A percentile compares a stretch with the other conserved stretches of the same genome.
Evolutionary conservation across 2,797 vertebrate species (phyloP).

Genomic region (Mallotus villosus): DNA sequence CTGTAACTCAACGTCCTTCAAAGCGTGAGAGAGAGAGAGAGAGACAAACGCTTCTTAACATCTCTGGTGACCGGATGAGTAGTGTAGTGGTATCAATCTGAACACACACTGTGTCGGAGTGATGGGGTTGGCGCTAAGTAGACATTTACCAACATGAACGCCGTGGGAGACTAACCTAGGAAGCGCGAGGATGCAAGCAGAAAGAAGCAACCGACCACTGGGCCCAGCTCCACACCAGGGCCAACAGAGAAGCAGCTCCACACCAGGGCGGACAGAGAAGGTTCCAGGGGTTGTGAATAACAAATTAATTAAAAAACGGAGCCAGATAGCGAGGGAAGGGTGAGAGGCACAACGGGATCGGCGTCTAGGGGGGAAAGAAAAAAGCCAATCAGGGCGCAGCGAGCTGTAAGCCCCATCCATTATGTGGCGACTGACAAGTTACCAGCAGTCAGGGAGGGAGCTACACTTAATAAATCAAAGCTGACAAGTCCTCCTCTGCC

Average conservation of each 20-base stretch:
- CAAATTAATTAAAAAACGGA: conserved; percentile 83
- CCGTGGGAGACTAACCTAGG: conserved; percentile 60
- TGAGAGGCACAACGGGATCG: conserved; percentile 58
- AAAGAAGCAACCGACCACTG: conserved; percentile 10
- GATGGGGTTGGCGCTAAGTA: conserved; percentile 54
- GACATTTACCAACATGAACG: conserved; percentile 68
- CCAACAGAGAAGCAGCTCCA: background rate
- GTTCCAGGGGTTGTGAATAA: conserved; percentile 70
- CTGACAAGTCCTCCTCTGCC: conserved; percentile 82
- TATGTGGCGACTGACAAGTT: conserved; percentile 73
- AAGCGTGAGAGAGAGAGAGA: conserved; percentile 44
- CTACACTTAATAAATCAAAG: conserved; percentile 90
- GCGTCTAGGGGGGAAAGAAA: conserved; percentile 45
- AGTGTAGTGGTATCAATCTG: conserved; percentile 42
- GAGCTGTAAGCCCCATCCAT: conserved; percentile 86
- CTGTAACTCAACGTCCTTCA: conserved; percentile 33
- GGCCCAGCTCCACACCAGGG: conserved; percentile 5
- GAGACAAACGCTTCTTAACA: conserved; percentile 54
- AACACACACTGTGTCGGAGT: conserved; percentile 52
- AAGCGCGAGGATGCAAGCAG: conserved; percentile 21
- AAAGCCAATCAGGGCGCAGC: conserved; percentile 77
- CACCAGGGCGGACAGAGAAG: conserved; percentile 55
- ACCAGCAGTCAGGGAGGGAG: conserved; percentile 66
- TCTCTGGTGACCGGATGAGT: conserved; percentile 57
- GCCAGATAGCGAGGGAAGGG: conserved; percentile 62